Conservation (phyloP, 37 sponge, comb jelly and placozoan species). For the Ephydatia muelleri region DNA sequence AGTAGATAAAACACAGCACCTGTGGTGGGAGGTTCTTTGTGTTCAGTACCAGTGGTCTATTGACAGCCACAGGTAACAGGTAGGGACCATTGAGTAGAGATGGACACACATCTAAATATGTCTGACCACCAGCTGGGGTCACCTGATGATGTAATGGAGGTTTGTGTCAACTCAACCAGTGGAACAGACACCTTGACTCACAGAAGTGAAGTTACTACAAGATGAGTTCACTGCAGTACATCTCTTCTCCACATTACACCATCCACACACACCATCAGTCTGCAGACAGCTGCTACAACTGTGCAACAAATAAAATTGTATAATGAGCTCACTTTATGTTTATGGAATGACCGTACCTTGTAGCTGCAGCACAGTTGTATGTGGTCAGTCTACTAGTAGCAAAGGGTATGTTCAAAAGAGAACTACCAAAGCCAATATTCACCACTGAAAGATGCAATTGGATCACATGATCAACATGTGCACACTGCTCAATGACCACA, state of each 20-base stretch:
- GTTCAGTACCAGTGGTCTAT: conserved; percentile 5
- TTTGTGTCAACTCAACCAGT: neutral
- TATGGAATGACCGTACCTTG: too few species aligned
- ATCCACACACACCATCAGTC: conserved; percentile 39
- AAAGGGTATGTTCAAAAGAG: conserved; percentile 15
- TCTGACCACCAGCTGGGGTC: neutral
- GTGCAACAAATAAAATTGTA: neutral
- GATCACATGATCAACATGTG: neutral
- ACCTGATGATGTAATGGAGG: neutral
- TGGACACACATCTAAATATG: conserved; percentile 42
- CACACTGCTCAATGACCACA: neutral
- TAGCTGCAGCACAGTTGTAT: conserved; percentile 20
- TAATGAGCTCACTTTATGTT: neutral
- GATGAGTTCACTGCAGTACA: conserved; percentile 43
- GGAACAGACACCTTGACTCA: neutral
- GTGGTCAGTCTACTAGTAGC: conserved; percentile 28
- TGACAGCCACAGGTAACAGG: conserved; percentile 26
- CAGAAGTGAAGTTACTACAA: conserved; percentile 4
- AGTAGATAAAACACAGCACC: neutral
- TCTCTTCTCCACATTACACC: conserved; percentile 34
- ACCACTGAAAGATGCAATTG: too few species aligned
- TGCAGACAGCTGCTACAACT: conserved; percentile 46
- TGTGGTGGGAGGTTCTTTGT: conserved; percentile 46
- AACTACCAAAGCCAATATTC: conserved; percentile 51
- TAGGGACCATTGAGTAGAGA: conserved; percentile 12